These are phyloP conservation scores for Dicerorhinus sumatrensis DNA, from an alignment of 2,113 vertebrate species.

Conservation along the genomic window DNA sequence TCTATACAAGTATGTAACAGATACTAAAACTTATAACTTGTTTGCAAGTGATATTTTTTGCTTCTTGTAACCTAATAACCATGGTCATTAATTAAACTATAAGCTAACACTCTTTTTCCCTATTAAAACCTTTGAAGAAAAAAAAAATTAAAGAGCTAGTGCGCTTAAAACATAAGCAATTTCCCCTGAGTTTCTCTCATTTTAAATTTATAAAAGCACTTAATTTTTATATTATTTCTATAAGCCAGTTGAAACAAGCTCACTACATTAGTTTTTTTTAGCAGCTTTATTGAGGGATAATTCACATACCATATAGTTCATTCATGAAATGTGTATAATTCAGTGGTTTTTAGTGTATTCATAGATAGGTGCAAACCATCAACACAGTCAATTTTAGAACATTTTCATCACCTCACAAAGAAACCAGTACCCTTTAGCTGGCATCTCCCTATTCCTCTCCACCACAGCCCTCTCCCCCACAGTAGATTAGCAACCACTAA, in stretches of 20 bases:
- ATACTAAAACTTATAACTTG: neutral
- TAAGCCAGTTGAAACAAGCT: neutral
- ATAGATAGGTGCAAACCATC: neutral
- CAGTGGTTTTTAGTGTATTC: neutral
- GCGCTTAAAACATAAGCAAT: neutral
- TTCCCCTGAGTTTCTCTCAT: neutral
- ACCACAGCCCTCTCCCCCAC: neutral
- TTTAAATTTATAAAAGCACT: neutral
- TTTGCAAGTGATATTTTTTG: neutral
- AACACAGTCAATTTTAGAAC: neutral
- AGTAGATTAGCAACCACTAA: neutral
- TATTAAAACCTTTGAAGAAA: neutral
- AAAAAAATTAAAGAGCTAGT: neutral
- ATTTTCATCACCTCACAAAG: neutral
- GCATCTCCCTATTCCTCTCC: neutral
- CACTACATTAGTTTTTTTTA: neutral
- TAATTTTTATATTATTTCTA: neutral
- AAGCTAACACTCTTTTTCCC: neutral
- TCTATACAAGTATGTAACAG: neutral
- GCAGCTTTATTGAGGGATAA: neutral
- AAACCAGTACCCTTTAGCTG: neutral
- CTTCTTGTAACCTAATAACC: neutral
- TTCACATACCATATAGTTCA: neutral
- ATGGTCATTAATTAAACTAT: neutral
- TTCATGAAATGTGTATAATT: neutral